phyloP scores from a whole-genome alignment of 2,888 invertebrate genomes.

The Syrista parreyssii region DNA sequence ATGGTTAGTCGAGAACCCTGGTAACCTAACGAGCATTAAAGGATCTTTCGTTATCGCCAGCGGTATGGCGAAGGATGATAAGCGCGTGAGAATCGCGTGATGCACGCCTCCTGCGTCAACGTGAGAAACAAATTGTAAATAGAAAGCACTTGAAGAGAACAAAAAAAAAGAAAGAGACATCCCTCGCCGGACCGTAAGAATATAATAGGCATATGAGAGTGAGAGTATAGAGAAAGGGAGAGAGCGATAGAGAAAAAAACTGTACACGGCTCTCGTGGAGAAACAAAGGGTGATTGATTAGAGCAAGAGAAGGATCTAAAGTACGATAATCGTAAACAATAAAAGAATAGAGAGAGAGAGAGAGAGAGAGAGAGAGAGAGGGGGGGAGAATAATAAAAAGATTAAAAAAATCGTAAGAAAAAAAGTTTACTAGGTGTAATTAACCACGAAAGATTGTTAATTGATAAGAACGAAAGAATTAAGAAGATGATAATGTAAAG shows the following conservation, averaged over 20 bases:
- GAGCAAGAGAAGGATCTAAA: conserved; percentile 25
- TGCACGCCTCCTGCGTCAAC: background rate
- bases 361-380: conserved; percentile 23
- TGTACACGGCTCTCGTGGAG: conserved; percentile 21
- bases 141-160: background rate
- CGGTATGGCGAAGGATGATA: background rate
- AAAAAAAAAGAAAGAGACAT: background rate
- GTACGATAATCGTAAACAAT: background rate
- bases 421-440: conserved; percentile 17
- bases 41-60: background rate
- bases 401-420: conserved; percentile 13
- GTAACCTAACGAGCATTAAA: conserved; percentile 17
- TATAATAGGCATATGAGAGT: conserved; percentile 17
- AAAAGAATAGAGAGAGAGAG: conserved; percentile 6
- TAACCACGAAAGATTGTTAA: conserved; percentile 16
- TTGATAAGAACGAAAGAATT: conserved; percentile 11
- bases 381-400: conserved; percentile 22
- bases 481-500: background rate
- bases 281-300: conserved; percentile 34
- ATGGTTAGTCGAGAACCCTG: conserved; percentile 21
- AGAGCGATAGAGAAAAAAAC: conserved; percentile 25
- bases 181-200: conserved; percentile 5
- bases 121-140: background rate
- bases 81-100: background rate
- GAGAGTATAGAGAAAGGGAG: conserved; percentile 17